phyloP scores from a whole-genome alignment of 1,140 invertebrate species.

The Battus philenor region DNA sequence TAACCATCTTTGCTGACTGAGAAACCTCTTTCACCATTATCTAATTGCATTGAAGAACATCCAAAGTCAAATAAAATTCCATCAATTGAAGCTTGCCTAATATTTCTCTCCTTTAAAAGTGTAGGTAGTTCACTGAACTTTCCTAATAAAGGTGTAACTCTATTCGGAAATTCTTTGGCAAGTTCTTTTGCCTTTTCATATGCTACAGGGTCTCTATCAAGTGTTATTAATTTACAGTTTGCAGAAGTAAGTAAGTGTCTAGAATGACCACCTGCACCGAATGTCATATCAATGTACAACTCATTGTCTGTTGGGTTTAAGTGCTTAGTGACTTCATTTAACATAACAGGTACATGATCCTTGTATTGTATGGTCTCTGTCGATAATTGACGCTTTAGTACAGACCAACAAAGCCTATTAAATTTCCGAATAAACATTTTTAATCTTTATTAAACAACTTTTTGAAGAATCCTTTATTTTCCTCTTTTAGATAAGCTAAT shows the following conservation, averaged over 20 bases:
- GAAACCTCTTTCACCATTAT: conserved; percentile 89
- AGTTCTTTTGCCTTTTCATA: conserved; percentile 81
- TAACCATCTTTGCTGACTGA: conserved; percentile 88
- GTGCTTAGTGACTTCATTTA: conserved; percentile 81
- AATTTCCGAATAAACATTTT: conserved; percentile 42
- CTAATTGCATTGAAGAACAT: conserved; percentile 97
- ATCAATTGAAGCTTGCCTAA: conserved; percentile 84
- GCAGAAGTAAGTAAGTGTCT: conserved; percentile 77
- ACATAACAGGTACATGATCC: conserved; percentile 84
- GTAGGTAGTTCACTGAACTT: conserved; percentile 90
- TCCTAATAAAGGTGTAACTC: conserved; percentile 87
- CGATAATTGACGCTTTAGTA: conserved; percentile 23
- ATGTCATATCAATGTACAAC: conserved; percentile 91
- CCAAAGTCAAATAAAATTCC: conserved; percentile 95
- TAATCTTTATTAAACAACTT: conserved; percentile 67
- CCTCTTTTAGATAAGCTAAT: conserved; percentile 78
- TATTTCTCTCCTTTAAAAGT: conserved; percentile 78
- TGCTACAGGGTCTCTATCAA: conserved; percentile 92
- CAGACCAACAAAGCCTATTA: conserved; percentile 16
- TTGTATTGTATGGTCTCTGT: conserved; percentile 36
- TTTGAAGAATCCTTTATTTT: conserved; percentile 75
- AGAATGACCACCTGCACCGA: conserved; percentile 95
- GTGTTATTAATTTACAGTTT: conserved; percentile 84
- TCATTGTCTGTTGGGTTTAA: conserved; percentile 79
- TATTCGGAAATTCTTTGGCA: conserved; percentile 80